Evolutionary conservation across 2,888 invertebrate species (phyloP), one percentile per base, ranked within the genome.

Genomic region (Malachius bipustulatus): DNA sequence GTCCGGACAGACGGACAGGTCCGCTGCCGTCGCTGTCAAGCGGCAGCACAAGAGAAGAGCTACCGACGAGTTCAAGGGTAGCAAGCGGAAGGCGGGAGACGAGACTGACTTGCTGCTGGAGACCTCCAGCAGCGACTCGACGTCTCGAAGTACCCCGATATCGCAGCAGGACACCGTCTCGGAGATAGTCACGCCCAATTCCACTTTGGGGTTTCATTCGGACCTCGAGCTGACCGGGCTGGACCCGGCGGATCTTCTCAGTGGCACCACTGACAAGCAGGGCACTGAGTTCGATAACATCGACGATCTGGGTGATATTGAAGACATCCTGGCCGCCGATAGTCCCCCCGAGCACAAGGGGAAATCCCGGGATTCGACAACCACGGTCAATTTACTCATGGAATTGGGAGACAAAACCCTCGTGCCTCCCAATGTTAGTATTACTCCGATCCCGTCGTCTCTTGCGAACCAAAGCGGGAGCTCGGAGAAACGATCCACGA

Each of bases 401-500:
- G 58, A 57, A 40, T 40, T 55, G 31, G 52, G 46, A 26, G 56
- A 56, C 60, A 58, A 79, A 67, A 65, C 55, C 43, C 51, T 73
- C 16, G 67, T 75, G 4, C 65, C 70, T 11, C 73, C 73, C 3
- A 69, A 76, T 29, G 70, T 77, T 13, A 73, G 73, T 47, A 71
- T 77, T n/a, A 74, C 75, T 2, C 70, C 78, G 2, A 70, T 74
- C 27, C 50, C 57, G 9, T 44, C 56, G 64, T n/a, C 67, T 16
- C 19, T 34, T 26, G 15, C 33, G 16, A 30, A 29, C 14, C 37
- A 37, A 34, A 32, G 34, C 34, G 41, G 43, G 57, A 71, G 74
- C 38, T 59, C 79, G 29, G 81, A 82, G 46, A 67, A 78, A 37
- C 65, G 82, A 15, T 77, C 81, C 1, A 82, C 82, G 2, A 85